Percentiles rank a stretch among this genome's conserved stretches.
Conservation (phyloP, 2,113 vertebrate genomes). For the Apodemus speciosus region DNA sequence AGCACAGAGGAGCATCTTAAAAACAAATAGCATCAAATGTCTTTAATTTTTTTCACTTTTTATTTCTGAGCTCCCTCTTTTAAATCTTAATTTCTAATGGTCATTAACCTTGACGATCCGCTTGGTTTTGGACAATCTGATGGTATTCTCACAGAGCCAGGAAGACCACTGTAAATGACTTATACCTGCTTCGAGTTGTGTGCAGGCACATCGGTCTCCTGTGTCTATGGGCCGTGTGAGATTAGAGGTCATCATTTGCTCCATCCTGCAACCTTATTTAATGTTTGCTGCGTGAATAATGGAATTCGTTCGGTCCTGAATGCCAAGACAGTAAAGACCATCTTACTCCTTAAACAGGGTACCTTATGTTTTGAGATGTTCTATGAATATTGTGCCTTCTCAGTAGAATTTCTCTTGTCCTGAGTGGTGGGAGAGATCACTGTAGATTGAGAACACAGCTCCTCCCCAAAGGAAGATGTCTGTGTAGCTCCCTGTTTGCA, state of each 20-base stretch:
- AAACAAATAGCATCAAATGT: neutral
- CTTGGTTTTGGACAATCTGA: neutral
- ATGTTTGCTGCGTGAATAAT: neutral
- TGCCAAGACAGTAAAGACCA: neutral
- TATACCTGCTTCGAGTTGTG: neutral
- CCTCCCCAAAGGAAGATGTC: neutral
- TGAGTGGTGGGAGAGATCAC: neutral
- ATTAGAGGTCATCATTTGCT: neutral
- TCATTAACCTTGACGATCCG: neutral
- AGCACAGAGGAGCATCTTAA: neutral
- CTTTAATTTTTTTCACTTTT: neutral
- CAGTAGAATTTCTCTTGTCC: neutral
- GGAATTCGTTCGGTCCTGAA: neutral
- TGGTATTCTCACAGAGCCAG: neutral
- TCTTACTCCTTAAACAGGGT: neutral
- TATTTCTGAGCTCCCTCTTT: neutral
- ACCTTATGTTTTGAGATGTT: constrained; percentile 25
- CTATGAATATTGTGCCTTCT: neutral
- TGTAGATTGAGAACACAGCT: neutral
- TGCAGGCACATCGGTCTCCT: neutral
- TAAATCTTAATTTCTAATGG: constrained; percentile 13
- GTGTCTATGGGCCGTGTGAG: neutral
- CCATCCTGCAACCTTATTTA: neutral
- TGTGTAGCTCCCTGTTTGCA: neutral
- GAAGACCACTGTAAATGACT: neutral